phyloP scores from a whole-genome alignment of 2,888 invertebrate species.

The Hemicrepidius hirtus region DNA sequence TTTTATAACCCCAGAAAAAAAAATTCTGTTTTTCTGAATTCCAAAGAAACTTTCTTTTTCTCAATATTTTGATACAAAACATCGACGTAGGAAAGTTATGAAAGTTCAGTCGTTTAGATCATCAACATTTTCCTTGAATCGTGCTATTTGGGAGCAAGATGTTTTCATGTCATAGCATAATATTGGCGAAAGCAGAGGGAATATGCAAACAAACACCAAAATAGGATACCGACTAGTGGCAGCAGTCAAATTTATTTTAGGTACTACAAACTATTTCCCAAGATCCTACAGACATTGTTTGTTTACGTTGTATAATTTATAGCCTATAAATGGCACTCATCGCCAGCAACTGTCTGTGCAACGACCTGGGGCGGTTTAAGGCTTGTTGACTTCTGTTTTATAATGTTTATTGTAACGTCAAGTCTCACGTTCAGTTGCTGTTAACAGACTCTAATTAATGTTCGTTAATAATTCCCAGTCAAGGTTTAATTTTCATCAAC shows the following conservation, averaged over 20 bases:
- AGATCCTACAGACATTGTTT: slow-evolving; percentile 33
- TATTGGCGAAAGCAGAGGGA: neutral
- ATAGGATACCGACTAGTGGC: slow-evolving; percentile 3
- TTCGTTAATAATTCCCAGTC: too few relatives aligned
- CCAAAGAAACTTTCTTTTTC: too few relatives aligned
- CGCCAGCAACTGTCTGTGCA: slow-evolving; percentile 31
- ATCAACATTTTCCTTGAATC: slow-evolving; percentile 3
- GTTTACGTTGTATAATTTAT: slow-evolving; percentile 45
- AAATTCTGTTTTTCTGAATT: too few relatives aligned
- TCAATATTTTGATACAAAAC: too few relatives aligned
- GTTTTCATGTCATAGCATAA: slow-evolving; percentile 15
- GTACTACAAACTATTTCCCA: slow-evolving; percentile 15
- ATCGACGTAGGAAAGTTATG: too few relatives aligned
- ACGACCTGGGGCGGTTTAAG: slow-evolving; percentile 21
- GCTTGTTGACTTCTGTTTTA: slow-evolving; percentile 10
- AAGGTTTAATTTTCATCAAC: too few relatives aligned
- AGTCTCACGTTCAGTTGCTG: neutral
- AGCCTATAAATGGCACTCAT: slow-evolving; percentile 42
- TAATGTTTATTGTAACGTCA: slow-evolving; percentile 11
- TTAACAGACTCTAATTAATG: neutral
- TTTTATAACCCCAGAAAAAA: too few relatives aligned
- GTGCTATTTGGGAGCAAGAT: neutral
- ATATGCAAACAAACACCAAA: slow-evolving; percentile 17
- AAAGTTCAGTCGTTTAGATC: neutral
- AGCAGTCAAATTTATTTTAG: neutral